Base-by-base conservation (phyloP, 92 coral and sea anemone genomes). In the Montipora capitata region DNA sequence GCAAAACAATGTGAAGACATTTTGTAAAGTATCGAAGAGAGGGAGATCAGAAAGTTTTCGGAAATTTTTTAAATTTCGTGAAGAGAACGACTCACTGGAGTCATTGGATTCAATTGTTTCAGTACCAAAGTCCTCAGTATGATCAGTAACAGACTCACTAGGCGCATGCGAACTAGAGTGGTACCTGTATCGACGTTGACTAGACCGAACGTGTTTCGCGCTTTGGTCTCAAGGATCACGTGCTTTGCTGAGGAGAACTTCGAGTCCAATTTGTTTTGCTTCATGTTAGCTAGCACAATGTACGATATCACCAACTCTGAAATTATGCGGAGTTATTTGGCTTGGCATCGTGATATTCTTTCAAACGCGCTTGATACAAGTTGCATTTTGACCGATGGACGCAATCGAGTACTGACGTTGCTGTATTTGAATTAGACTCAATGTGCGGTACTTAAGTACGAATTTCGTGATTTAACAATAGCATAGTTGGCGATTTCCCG, bases 401-500 rank as follows among this genome's bases (percentile, higher is more conserved):
- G 7, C 15, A 20, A 61, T 61, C 66, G 66, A 61, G 66, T 20
- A 20, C 27, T 20, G 27, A 20, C 27, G 27, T 1, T 67, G 72
- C 72, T 35, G 72, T 67, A 27, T 67, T 67, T 27, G 44, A 20
- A 14, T 67, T 20, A 5, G 72, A 38, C 43, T 40, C 14, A 67
- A 40, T 61, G 38, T 61, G 17, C 10, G 70, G 71, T 17, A 38
- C n/a, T 45, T 63, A 42, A 41, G 51, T 40, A 56, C 51, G 71
- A 38, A 86, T 86, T 57, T 93, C 85, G 48, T 85, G 77, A 35
- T 86, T 56, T 18, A 93, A 85, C 44, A 90, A 18, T 78, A 81
- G 10, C 80, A 57, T 62, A 10, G 93, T 82, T 2, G 96, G 27
- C 27, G 1, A 20, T 20, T 20, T 20, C 27, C 27, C 27, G 1